Conservation (phyloP, 2,113 vertebrate species). For the Peromyscus californicus region DNA sequence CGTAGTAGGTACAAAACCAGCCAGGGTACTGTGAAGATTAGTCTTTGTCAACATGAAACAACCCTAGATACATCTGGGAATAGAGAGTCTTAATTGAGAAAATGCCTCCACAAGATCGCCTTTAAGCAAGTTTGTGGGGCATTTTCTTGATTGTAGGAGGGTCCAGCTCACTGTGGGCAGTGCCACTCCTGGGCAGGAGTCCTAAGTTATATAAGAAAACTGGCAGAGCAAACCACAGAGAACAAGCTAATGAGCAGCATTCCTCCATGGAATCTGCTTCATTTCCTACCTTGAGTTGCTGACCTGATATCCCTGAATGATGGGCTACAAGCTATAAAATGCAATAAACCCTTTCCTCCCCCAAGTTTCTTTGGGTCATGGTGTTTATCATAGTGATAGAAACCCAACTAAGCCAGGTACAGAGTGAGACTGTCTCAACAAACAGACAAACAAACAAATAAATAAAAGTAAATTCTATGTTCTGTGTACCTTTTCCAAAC, state of each 20-base stretch:
- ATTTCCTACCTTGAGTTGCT: not conserved
- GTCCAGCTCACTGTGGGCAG: too few species aligned
- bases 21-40: too few species aligned
- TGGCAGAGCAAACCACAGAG: too few species aligned
- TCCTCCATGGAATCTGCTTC: not conserved
- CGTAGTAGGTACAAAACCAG: not conserved
- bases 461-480: not conserved
- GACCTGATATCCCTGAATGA: not conserved
- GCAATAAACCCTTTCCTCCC: not conserved
- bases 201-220: not conserved
- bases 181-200: not conserved
- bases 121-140: not conserved
- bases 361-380: not conserved
- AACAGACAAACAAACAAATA: not conserved
- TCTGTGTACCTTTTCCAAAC: not conserved
- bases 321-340: not conserved
- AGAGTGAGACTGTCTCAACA: not conserved
- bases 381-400: not conserved
- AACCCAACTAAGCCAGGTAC: not conserved
- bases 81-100: not conserved
- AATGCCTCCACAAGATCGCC: not conserved
- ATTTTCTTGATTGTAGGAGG: too few species aligned
- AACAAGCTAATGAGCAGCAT: not conserved
- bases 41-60: not conserved
- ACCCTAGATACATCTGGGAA: not conserved